A percentile compares a stretch with the other conserved stretches of the same genome.
phyloP scores from a whole-genome alignment of 2,113 vertebrate genomes.

The Lepidiolamprologus cunningtoni region DNA sequence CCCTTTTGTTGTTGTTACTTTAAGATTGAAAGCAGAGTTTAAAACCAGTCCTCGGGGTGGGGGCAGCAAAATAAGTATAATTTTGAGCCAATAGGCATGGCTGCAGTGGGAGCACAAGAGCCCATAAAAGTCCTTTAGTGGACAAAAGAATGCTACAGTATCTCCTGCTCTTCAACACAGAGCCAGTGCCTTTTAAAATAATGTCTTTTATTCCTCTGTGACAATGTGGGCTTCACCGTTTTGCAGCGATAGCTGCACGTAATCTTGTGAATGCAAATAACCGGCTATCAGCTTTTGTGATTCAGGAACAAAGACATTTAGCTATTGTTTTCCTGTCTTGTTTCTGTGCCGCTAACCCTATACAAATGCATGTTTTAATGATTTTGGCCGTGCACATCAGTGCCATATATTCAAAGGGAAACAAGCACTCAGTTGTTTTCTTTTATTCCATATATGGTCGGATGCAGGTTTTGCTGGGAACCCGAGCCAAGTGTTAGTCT shows the following conservation, averaged over 20 bases:
- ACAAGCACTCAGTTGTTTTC: constrained; percentile 38
- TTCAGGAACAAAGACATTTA: constrained; percentile 44
- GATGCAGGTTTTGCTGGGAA: not conserved
- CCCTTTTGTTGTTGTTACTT: constrained; percentile 58
- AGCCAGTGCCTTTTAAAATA: constrained; percentile 22
- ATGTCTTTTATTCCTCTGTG: constrained; percentile 46
- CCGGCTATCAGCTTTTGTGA: constrained; percentile 55
- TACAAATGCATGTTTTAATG: constrained; percentile 46
- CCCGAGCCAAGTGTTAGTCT: not conserved
- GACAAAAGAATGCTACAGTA: constrained; percentile 52
- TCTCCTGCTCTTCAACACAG: constrained; percentile 23
- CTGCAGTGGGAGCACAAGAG: constrained; percentile 8
- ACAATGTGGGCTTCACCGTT: constrained; percentile 26
- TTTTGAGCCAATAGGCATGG: constrained; percentile 45
- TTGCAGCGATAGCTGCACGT: constrained; percentile 29
- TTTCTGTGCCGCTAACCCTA: constrained; percentile 45
- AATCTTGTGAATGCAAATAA: constrained; percentile 62
- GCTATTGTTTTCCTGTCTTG: constrained; percentile 46
- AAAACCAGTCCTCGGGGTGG: constrained; percentile 34
- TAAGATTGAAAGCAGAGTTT: constrained; percentile 56
- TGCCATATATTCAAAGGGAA: not conserved
- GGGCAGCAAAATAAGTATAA: constrained; percentile 43
- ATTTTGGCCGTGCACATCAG: constrained; percentile 16
- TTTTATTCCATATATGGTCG: constrained; percentile 28
- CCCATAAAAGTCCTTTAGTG: constrained; percentile 49